Percentiles rank a stretch among this genome's conserved stretches.
These are phyloP conservation scores for Triplophysa siluroides DNA, from an alignment of 2,113 vertebrate species.

Conservation along the genomic window DNA sequence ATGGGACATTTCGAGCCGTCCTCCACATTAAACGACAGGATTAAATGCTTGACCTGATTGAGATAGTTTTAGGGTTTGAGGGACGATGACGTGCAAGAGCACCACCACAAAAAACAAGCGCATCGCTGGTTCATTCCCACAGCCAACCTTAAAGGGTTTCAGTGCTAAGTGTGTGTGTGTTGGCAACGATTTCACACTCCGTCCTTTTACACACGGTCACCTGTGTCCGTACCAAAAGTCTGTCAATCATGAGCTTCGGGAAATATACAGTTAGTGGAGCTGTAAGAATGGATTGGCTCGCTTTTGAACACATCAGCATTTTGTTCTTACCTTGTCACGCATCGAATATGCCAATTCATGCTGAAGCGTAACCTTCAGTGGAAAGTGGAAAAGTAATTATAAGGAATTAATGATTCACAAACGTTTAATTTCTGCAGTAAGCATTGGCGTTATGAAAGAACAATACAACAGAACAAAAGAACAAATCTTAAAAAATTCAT, in stretches of 20 bases:
- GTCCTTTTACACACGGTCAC: neutral
- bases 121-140: neutral
- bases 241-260: neutral
- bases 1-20: slow-evolving; percentile 2
- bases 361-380: neutral
- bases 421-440: neutral
- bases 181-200: slow-evolving; percentile 3
- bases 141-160: neutral
- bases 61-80: neutral
- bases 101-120: neutral
- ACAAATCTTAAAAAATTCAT: too few species aligned
- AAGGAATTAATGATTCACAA: neutral
- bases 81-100: neutral
- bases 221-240: slow-evolving; percentile 5
- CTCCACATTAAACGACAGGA: neutral
- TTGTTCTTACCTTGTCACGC: neutral
- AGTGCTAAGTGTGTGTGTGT: neutral
- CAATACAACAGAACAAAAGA: too few species aligned
- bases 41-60: neutral
- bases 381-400: too few species aligned
- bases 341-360: slow-evolving; percentile 15
- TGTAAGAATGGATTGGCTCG: neutral
- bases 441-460: too few species aligned
- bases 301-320: neutral
- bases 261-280: neutral